Conservation (phyloP, 2,888 invertebrate genomes). For the Chouioia cunea region DNA sequence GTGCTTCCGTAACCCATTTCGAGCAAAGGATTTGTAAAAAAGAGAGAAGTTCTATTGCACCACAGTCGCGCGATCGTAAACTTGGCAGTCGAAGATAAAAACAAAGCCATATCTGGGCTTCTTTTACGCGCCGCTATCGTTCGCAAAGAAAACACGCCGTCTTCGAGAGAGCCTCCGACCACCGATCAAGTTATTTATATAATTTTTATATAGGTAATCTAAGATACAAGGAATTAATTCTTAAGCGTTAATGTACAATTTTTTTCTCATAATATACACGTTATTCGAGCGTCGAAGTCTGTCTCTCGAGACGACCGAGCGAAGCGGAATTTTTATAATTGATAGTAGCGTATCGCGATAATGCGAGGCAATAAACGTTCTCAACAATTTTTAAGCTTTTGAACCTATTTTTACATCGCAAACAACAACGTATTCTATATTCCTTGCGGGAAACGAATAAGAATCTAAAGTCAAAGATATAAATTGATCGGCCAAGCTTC, state of each 20-base stretch:
- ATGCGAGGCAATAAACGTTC: slow-evolving; percentile 37
- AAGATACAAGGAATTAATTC: slow-evolving; percentile 45
- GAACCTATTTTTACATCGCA: slow-evolving; percentile 25
- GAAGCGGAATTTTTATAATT: slow-evolving; percentile 31
- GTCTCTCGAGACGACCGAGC: slow-evolving; percentile 39
- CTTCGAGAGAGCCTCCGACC: slow-evolving; percentile 37
- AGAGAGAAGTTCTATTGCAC: slow-evolving; percentile 41
- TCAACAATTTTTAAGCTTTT: slow-evolving; percentile 23
- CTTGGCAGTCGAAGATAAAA: slow-evolving; percentile 45
- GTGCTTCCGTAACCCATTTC: slow-evolving; percentile 19
- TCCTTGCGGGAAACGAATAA: slow-evolving; percentile 1
- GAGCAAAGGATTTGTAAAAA: slow-evolving; percentile 33
- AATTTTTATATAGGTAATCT: slow-evolving; percentile 37
- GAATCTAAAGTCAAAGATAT: not conserved
- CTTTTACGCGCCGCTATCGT: slow-evolving; percentile 31
- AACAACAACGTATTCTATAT: slow-evolving; percentile 20
- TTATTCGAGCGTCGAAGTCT: slow-evolving; percentile 33
- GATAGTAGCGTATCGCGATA: slow-evolving; percentile 27
- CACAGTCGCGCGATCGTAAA: slow-evolving; percentile 41
- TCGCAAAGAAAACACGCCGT: slow-evolving; percentile 42
- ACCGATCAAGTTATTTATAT: slow-evolving; percentile 32
- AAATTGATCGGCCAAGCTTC: slow-evolving; percentile 27
- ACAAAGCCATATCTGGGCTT: slow-evolving; percentile 33
- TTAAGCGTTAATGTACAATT: slow-evolving; percentile 47
- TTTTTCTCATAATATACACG: slow-evolving; percentile 41